phyloP scores from a whole-genome alignment of 2,113 vertebrate species.

The Corythornis vintsioides region DNA sequence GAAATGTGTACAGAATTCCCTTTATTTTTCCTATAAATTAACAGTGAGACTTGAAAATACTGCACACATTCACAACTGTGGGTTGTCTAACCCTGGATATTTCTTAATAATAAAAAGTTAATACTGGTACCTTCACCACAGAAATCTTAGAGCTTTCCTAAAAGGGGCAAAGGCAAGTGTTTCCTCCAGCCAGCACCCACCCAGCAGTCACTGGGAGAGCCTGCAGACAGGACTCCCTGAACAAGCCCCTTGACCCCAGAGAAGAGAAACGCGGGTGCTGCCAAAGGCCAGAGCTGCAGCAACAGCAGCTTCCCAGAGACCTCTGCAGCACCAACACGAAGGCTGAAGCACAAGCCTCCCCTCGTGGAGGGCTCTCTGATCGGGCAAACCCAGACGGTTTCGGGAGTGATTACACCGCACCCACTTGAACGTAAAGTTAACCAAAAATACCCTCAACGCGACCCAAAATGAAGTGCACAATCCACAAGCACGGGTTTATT shows the following conservation, averaged over 20 bases:
- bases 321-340: background rate
- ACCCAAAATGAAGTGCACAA: background rate
- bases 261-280: fast-evolving
- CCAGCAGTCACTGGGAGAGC: background rate
- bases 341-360: background rate
- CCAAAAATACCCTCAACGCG: background rate
- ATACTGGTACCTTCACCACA: background rate
- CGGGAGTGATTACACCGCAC: fast-evolving
- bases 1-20: fast-evolving
- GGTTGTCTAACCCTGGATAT: background rate
- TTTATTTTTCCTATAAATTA: background rate
- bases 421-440: fast-evolving
- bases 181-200: background rate
- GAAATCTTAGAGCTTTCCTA: background rate
- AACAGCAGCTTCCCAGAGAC: background rate
- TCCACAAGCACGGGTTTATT: background rate
- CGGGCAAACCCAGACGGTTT: background rate
- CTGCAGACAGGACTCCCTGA: fast-evolving
- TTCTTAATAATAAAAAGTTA: background rate
- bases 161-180: background rate
- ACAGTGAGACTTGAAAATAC: background rate
- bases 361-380: background rate
- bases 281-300: fast-evolving
- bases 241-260: fast-evolving
- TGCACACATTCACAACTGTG: fast-evolving